Conservation (phyloP, 2,797 vertebrate genomes). For the Dendrocincla fuliginosa region DNA sequence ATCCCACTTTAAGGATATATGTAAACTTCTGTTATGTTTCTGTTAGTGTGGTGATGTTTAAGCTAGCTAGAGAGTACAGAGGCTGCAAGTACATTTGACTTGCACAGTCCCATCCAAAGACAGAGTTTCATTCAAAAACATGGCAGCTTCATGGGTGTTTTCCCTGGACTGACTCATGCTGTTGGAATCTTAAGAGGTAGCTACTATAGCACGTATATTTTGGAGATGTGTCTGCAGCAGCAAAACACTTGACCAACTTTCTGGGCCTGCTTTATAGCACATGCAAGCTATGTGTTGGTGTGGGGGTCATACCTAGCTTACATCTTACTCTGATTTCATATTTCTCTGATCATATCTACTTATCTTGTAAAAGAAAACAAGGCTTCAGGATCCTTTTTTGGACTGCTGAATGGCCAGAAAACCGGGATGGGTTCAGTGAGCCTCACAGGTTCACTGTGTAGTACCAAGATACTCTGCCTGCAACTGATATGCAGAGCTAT, state of each 20-base stretch:
- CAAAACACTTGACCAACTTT: neutral
- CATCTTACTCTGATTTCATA: neutral
- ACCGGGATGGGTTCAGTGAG: neutral
- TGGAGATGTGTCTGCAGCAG: neutral
- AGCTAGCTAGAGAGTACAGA: neutral
- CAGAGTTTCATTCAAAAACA: neutral
- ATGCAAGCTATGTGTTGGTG: neutral
- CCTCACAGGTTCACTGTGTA: neutral
- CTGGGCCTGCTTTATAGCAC: neutral
- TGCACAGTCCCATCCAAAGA: neutral
- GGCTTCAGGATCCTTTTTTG: neutral
- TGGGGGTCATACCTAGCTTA: neutral
- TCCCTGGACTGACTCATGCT: neutral
- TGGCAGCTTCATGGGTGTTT: neutral
- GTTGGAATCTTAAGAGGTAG: neutral
- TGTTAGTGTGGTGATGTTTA: neutral
- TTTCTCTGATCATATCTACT: neutral
- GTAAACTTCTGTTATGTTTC: neutral
- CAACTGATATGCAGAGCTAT: neutral
- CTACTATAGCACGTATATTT: neutral
- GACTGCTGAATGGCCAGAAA: neutral
- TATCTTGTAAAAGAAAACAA: neutral
- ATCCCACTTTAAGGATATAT: neutral
- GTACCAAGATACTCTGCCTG: neutral
- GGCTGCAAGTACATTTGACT: neutral